phyloP scores from a whole-genome alignment of 2,888 invertebrate genomes.

The Eilema caniola region DNA sequence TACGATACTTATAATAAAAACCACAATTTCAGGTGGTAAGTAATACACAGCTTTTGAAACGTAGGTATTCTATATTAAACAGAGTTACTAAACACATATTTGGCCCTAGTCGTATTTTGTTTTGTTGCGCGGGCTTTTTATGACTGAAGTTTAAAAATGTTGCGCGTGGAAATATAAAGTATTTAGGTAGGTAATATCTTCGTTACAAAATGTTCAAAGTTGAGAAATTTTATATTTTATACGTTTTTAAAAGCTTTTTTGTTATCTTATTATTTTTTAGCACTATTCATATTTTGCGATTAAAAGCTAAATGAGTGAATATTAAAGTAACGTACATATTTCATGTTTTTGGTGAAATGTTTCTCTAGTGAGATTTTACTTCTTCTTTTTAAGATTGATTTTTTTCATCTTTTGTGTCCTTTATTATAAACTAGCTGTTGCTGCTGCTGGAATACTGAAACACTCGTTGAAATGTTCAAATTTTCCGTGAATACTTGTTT shows the following conservation, averaged over 20 bases:
- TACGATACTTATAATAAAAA: too few relatives aligned
- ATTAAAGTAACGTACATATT: not conserved
- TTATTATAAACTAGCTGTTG: too few relatives aligned
- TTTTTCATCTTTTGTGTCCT: too few relatives aligned
- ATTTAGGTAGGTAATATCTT: not conserved
- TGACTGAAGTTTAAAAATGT: conserved; percentile 1
- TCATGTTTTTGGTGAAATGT: too few relatives aligned
- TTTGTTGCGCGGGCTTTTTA: not conserved
- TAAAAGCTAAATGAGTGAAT: not conserved
- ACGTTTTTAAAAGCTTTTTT: not conserved
- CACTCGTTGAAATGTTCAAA: too few relatives aligned
- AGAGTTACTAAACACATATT: not conserved
- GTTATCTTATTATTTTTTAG: not conserved
- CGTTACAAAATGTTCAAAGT: conserved; percentile 1
- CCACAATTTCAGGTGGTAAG: too few relatives aligned
- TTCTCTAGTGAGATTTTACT: too few relatives aligned
- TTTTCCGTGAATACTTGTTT: too few relatives aligned
- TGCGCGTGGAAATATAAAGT: not conserved
- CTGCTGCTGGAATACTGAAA: too few relatives aligned
- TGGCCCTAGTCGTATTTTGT: not conserved
- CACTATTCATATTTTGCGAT: not conserved
- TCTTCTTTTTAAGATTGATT: too few relatives aligned
- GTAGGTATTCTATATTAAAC: not conserved
- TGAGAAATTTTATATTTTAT: not conserved
- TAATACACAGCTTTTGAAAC: too few relatives aligned